A percentile compares a stretch with the other conserved stretches of the same genome.
These are phyloP conservation scores for Drosophila ochracea DNA, from an alignment of 2,888 invertebrate genomes.

Conservation along the genomic window DNA sequence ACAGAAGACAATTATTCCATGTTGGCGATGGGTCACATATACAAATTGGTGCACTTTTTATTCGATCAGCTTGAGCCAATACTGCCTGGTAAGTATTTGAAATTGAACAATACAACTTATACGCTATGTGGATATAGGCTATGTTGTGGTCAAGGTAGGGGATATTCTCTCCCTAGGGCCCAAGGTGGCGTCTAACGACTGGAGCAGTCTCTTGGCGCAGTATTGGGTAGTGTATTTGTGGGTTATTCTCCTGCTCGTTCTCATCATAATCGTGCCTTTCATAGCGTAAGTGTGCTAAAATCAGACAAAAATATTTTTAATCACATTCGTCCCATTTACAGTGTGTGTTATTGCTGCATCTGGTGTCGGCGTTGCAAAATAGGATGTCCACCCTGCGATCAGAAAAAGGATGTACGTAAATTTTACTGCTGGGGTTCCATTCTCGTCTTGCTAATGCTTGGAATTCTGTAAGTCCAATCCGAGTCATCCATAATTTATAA, in stretches of 20 bases:
- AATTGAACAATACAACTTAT: not conserved
- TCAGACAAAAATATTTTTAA: not conserved
- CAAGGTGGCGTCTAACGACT: not conserved
- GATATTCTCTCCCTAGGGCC: not conserved
- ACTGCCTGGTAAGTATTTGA: not conserved
- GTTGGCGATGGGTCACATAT: not conserved
- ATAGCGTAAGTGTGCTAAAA: not conserved
- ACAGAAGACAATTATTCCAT: not conserved
- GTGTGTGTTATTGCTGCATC: conserved; percentile 5
- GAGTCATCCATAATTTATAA: not conserved
- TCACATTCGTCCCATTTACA: not conserved
- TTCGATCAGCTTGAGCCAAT: conserved; percentile 4
- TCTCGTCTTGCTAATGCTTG: not conserved
- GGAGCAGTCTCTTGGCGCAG: not conserved
- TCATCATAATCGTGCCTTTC: not conserved
- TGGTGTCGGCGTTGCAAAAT: not conserved
- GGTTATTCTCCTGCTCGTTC: conserved; percentile 2
- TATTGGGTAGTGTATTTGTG: not conserved
- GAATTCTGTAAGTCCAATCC: not conserved
- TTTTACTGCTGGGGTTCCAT: not conserved
- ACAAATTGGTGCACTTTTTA: not conserved
- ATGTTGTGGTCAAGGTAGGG: not conserved
- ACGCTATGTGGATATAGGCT: not conserved
- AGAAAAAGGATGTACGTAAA: not conserved
- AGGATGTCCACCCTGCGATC: not conserved